Evolutionary conservation across 2,113 vertebrate genomes (phyloP).

Genomic region (Chinchilla lanigera): DNA sequence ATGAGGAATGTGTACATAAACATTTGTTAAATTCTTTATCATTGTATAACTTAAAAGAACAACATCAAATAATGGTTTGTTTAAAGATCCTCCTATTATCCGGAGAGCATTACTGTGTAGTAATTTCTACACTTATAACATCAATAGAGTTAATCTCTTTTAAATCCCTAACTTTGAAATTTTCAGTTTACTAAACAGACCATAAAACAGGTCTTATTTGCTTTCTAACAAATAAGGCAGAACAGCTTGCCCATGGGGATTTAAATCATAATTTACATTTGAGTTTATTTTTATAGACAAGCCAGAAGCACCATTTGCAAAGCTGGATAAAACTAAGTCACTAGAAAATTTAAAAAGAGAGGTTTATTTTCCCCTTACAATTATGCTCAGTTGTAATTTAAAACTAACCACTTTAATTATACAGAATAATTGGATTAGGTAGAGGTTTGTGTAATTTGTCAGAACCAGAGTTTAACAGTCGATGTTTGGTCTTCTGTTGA

Average conservation of each 20-base stretch:
- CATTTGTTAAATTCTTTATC: not conserved
- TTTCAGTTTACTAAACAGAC: slow-evolving; percentile 61
- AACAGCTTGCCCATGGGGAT: slow-evolving; percentile 42
- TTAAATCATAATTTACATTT: slow-evolving; percentile 78
- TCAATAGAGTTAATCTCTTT: slow-evolving; percentile 52
- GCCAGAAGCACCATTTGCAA: slow-evolving; percentile 75
- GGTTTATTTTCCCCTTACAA: slow-evolving; percentile 67
- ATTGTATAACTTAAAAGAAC: slow-evolving; percentile 8
- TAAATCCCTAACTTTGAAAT: slow-evolving; percentile 15
- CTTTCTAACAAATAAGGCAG: slow-evolving; percentile 68
- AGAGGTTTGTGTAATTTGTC: slow-evolving; percentile 68
- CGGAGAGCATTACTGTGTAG: not conserved
- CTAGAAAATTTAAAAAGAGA: slow-evolving; percentile 81
- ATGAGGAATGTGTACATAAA: not conserved
- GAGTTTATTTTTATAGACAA: slow-evolving; percentile 75
- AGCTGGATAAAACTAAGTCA: slow-evolving; percentile 77
- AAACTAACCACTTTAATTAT: slow-evolving; percentile 83
- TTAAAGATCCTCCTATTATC: slow-evolving; percentile 4
- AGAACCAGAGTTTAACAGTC: slow-evolving; percentile 75
- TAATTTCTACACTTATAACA: slow-evolving; percentile 20
- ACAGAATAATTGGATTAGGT: slow-evolving; percentile 80
- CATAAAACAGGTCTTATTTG: slow-evolving; percentile 75
- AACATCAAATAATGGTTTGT: not conserved
- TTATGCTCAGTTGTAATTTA: slow-evolving; percentile 80
- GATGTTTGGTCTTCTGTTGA: slow-evolving; percentile 65